Base-by-base conservation (phyloP, 2,888 invertebrate species). In the Strigamia crassipes region DNA sequence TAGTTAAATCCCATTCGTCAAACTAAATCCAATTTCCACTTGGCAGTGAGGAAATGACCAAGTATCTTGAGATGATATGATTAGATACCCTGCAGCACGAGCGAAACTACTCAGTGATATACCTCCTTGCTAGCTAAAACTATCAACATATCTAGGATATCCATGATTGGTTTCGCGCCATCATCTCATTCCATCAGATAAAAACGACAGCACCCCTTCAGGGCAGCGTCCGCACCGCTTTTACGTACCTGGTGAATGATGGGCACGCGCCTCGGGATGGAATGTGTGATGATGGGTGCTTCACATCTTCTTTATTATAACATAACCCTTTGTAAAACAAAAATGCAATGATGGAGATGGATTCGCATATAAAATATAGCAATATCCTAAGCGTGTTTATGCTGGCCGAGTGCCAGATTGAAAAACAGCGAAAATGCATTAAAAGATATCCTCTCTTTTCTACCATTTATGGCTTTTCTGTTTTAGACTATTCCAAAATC, bases 101-200 rank as follows among this genome's bases (percentile, higher is more conserved):
- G n/a, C 8, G 61, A 66, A 66, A 66, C 61, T 21, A 21, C 61
- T 66, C 21, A 66, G 61, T 66, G 61, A 66, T 66, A 23, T 46
- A 46, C 46, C 46, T 46, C n/a, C 46, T 46, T 46, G 46, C 61
- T 66, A 15, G 61, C 21, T 23, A 21, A 66, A 66, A 23, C 61
- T 66, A 66, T 66, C 61, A 66, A 66, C 23, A 66, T 23, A 66
- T 66, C 61, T 66, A 66, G 21, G 61, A 66, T 66, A 66, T 66
- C 61, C 61, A 23, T 66, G 61, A 66, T 66, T 66, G 61, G 61
- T 66, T 66, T 66, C 23, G 46, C 61, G 12, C 61, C 61, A 23
- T 23, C 61, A 66, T 66, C 61, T 66, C 61, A 66, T 66, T 66
- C 61, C 61, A 66, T 66, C 61, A 66, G 61, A 66, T 66, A 66